These are phyloP conservation scores for Champsocephalus gunnari DNA, from an alignment of 2,797 vertebrate genomes.

Conservation along the genomic window DNA sequence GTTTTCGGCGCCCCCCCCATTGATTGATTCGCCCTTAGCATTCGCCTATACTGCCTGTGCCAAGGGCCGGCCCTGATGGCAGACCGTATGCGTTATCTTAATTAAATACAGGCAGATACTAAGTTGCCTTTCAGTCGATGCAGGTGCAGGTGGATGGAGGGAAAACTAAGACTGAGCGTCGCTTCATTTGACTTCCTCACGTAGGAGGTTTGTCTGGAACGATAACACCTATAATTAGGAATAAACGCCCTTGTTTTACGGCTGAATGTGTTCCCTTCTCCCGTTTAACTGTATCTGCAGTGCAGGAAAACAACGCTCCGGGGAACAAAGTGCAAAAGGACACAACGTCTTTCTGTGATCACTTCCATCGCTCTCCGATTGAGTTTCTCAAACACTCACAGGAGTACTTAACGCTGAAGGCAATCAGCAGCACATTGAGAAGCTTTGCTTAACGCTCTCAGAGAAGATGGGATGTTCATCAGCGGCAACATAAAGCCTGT, in stretches of 20 bases:
- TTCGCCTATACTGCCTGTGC: too few relatives aligned
- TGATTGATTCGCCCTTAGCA: too few relatives aligned
- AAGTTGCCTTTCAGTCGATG: too few relatives aligned
- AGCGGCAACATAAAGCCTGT: neutral
- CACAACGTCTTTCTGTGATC: constrained; percentile 16
- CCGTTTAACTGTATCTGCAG: neutral
- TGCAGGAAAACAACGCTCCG: neutral
- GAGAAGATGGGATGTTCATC: constrained; percentile 44
- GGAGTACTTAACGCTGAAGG: constrained; percentile 38
- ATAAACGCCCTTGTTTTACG: too few relatives aligned
- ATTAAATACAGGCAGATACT: too few relatives aligned
- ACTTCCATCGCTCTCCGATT: constrained; percentile 19
- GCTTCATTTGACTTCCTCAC: too few relatives aligned
- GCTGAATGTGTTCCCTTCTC: neutral
- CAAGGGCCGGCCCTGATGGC: too few relatives aligned
- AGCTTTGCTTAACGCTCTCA: constrained; percentile 47
- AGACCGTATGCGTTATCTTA: too few relatives aligned
- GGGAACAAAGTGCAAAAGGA: constrained; percentile 4
- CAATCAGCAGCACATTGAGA: constrained; percentile 41
- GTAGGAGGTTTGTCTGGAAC: too few relatives aligned
- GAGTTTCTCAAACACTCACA: constrained; percentile 17
- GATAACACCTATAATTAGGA: too few relatives aligned
- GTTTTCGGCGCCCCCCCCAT: too few relatives aligned
- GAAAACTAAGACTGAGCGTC: too few relatives aligned
- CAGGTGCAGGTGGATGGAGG: neutral